Conservation (phyloP, 2,888 invertebrate species). For the Taphrorychus bicolor region DNA sequence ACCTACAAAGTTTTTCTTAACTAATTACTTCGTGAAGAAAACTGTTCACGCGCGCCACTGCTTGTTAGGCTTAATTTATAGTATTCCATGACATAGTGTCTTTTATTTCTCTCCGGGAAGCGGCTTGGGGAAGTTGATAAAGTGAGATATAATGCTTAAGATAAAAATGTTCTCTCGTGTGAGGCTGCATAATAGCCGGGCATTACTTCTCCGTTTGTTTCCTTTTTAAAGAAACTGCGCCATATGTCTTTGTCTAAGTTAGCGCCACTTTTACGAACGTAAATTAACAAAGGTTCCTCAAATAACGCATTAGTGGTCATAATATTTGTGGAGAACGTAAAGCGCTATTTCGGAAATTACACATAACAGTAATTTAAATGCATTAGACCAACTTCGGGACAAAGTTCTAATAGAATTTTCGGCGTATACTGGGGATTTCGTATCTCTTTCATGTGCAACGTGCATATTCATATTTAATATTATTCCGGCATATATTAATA, state of each 20-base stretch:
- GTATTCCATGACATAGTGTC: conserved; percentile 6
- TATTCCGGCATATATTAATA: not conserved
- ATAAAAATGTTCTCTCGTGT: conserved; percentile 18
- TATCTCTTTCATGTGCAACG: not conserved
- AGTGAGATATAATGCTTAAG: conserved; percentile 19
- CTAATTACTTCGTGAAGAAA: conserved; percentile 1
- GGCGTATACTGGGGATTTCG: not conserved
- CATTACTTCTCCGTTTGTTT: conserved; percentile 13
- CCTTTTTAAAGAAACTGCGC: conserved; percentile 7
- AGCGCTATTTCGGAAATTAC: not conserved
- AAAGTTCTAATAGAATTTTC: conserved; percentile 7
- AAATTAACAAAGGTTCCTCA: not conserved
- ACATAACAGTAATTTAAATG: conserved; percentile 11
- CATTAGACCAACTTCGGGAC: not conserved
- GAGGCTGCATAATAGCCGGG: conserved; percentile 13
- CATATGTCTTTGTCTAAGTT: not conserved
- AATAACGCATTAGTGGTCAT: not conserved
- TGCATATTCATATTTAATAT: conserved; percentile 10
- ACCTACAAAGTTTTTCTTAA: not conserved
- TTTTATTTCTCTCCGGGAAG: conserved; percentile 10
- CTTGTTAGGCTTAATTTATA: conserved; percentile 4
- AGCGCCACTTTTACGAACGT: not conserved
- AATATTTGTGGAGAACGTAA: not conserved
- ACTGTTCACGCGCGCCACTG: not conserved
- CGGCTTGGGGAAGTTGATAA: conserved; percentile 22